phyloP scores from a whole-genome alignment of 35 echinoderm and acorn worm genomes.

The Lytechinus pictus region DNA sequence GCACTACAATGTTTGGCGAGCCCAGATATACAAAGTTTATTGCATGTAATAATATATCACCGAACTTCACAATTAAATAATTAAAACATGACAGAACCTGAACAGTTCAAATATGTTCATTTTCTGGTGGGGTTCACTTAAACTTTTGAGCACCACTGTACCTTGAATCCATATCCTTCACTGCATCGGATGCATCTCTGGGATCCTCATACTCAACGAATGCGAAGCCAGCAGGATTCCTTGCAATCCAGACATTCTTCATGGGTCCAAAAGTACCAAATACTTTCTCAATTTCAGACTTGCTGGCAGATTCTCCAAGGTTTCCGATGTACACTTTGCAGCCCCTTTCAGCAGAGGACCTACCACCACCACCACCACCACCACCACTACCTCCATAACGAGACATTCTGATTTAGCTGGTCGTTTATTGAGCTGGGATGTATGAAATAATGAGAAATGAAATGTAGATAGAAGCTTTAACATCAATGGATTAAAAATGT shows the following conservation, averaged over 20 bases:
- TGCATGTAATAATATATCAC: too few species aligned
- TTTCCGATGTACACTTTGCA: constrained; percentile 85
- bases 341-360: not conserved
- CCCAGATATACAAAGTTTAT: too few species aligned
- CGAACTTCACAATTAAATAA: too few species aligned
- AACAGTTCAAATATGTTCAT: too few species aligned
- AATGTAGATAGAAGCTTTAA: not conserved
- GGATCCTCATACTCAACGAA: constrained; percentile 76
- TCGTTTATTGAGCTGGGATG: too few species aligned
- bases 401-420: not conserved
- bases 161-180: constrained; percentile 28
- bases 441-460: not conserved
- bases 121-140: too few species aligned
- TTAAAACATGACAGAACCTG: too few species aligned
- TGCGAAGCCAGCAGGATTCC: constrained; percentile 75
- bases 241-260: constrained; percentile 74
- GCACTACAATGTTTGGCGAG: too few species aligned
- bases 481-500: not conserved
- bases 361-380: constrained; percentile 4
- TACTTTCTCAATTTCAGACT: constrained; percentile 57
- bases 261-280: constrained; percentile 63
- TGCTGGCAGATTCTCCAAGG: constrained; percentile 52
- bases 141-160: not conserved
- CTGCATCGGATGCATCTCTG: constrained; percentile 66
- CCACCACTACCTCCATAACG: not conserved